Evolutionary conservation across 2,888 invertebrate genomes (phyloP), one percentile per base, ranked within the genome.

Genomic region (Helicoverpa assulta): DNA sequence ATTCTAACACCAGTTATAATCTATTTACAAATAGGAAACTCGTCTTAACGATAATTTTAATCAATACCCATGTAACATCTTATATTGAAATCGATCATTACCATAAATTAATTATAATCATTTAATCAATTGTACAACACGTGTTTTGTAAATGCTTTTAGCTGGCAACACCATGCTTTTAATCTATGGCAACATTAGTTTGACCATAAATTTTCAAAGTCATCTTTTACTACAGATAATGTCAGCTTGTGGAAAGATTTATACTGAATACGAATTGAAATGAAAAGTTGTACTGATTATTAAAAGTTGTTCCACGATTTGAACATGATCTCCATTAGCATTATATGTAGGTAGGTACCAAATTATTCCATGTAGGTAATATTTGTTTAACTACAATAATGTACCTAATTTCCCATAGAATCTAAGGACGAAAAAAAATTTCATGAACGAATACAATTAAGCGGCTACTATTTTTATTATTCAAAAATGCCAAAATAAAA

Each of bases 131-230:
- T 8, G 61, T 21, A 29, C 37, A 67, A 87, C 90, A 90, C 82
- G 83, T 89, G 89, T 89, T 85, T 78, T 72, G 63, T 82, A 84
- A 88, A 84, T 85, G 85, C 81, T 88, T 87, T 89, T 85, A 86
- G 86, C 72, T 76, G 66, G 74, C 54, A 61, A 85, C 75, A 73
- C 65, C 70, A 81, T 78, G 80, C 69, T 80, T 81, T 82, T 81
- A 79, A 82, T 80, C 73, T 82, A 78, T 76, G 56, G 66, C 56
- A 71, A 65, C 70, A 75, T 84, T 80, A 79, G 61, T 60, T 73
- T 53, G 67, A 63, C 67, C 67, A 80, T 83, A 83, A 81, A 83
- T 73, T 76, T 33, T 55, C 19, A 26, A 59, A 65, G 64, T 70
- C 70, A 57, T 67, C 62, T 61, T 54, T 51, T 40, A 54, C 54